These are phyloP conservation scores for Archocentrus centrarchus DNA, from an alignment of 2,113 vertebrate species.

Conservation along the genomic window DNA sequence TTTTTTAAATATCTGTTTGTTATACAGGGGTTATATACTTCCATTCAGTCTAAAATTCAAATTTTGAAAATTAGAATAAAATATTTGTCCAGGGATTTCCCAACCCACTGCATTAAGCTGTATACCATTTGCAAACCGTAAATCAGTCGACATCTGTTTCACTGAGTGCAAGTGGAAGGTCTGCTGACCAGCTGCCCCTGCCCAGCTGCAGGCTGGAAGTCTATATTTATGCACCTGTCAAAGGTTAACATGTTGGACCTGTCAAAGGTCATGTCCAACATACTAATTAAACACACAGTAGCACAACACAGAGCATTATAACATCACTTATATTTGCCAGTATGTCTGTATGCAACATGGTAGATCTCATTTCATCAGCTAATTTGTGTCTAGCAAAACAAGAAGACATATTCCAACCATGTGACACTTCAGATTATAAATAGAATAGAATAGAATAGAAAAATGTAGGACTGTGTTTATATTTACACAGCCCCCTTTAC, in stretches of 20 bases:
- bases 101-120: neutral
- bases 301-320: conserved; percentile 31
- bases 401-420: neutral
- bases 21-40: neutral
- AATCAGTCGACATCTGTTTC: conserved; percentile 21
- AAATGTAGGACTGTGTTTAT: conserved; percentile 20
- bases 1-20: neutral
- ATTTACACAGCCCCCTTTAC: neutral
- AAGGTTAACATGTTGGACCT: conserved; percentile 38
- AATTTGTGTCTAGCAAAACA: conserved; percentile 19
- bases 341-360: conserved; percentile 17
- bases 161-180: conserved; percentile 12
- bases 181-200: conserved; percentile 30
- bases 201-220: conserved; percentile 2
- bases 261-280: conserved; percentile 54
- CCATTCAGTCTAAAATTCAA: neutral
- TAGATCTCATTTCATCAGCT: conserved; percentile 36
- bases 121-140: neutral
- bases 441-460: conserved; percentile 7
- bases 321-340: conserved; percentile 8
- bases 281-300: conserved; percentile 53
- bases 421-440: conserved; percentile 1
- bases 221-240: conserved; percentile 56
- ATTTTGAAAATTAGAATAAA: neutral
- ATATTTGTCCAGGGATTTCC: neutral